phyloP scores from a whole-genome alignment of 2,797 vertebrate genomes.

The Peromyscus attwateri region DNA sequence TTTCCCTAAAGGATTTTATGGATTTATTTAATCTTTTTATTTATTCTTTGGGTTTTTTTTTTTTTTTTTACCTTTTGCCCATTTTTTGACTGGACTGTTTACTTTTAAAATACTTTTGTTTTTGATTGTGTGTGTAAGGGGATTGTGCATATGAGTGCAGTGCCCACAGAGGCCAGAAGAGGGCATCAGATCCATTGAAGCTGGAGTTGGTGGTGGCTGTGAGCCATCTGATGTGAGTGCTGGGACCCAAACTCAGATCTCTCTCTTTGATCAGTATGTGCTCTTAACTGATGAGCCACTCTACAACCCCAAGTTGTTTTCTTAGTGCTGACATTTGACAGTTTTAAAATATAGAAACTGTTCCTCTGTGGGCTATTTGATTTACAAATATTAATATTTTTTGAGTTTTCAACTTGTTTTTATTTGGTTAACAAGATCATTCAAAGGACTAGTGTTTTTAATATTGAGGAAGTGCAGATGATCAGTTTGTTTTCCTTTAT shows the following conservation, averaged over 20 bases:
- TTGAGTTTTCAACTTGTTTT: neutral
- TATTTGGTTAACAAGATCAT: neutral
- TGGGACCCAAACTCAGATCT: neutral
- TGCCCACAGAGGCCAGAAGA: neutral
- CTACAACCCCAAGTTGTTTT: neutral
- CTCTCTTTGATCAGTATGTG: neutral
- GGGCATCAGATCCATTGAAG: neutral
- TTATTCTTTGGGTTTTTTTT: neutral
- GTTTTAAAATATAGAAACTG: neutral
- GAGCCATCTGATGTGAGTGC: neutral
- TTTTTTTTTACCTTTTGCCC: neutral
- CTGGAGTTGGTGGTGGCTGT: neutral
- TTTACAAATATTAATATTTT: neutral
- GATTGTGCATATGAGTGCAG: neutral
- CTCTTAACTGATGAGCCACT: neutral
- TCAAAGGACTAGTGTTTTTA: neutral
- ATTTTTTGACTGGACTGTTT: neutral
- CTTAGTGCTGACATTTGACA: neutral
- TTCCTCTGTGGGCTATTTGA: neutral
- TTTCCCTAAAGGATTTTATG: neutral
- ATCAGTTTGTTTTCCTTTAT: neutral
- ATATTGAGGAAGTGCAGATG: neutral
- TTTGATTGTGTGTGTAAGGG: neutral
- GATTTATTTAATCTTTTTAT: neutral
- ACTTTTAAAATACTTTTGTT: neutral